A percentile compares a stretch with the other conserved stretches of the same genome.
Evolutionary conservation across 2,113 vertebrate genomes (phyloP).

Genomic region (Podarcis cretensis): DNA sequence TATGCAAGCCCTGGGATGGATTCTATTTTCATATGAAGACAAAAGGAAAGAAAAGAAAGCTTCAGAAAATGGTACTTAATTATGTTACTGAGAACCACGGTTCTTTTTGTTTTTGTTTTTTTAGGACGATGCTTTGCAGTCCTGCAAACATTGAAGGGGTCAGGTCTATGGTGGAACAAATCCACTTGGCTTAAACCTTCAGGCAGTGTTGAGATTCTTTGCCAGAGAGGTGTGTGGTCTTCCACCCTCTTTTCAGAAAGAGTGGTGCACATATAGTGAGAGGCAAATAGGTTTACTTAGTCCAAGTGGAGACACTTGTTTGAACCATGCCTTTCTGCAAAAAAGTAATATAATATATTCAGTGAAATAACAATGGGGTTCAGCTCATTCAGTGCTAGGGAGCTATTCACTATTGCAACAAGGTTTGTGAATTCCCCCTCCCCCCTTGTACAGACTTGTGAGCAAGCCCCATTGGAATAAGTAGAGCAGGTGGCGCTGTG

Average conservation of each 20-base stretch:
- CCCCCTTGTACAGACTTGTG: neutral
- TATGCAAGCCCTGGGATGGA: neutral
- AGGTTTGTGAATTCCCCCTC: neutral
- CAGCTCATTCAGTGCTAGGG: neutral
- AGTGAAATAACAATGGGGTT: neutral
- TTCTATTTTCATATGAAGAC: neutral
- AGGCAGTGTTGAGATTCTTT: neutral
- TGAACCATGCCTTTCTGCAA: neutral
- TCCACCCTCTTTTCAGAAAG: neutral
- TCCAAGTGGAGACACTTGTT: neutral
- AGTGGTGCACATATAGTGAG: neutral
- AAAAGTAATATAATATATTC: neutral
- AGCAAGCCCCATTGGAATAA: neutral
- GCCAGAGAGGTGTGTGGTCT: neutral
- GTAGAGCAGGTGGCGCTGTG: too few species aligned
- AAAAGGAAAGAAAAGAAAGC: neutral
- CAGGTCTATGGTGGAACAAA: neutral
- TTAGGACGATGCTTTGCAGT: accelerated
- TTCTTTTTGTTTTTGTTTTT: neutral
- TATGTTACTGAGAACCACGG: accelerated
- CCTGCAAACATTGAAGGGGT: neutral
- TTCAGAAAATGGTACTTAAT: neutral
- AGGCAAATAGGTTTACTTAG: conserved; percentile 7
- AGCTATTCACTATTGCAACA: conserved; percentile 1
- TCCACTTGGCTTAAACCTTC: neutral